Evolutionary conservation across 2,888 invertebrate genomes (phyloP).

Genomic region (Macrophya alboannulata): DNA sequence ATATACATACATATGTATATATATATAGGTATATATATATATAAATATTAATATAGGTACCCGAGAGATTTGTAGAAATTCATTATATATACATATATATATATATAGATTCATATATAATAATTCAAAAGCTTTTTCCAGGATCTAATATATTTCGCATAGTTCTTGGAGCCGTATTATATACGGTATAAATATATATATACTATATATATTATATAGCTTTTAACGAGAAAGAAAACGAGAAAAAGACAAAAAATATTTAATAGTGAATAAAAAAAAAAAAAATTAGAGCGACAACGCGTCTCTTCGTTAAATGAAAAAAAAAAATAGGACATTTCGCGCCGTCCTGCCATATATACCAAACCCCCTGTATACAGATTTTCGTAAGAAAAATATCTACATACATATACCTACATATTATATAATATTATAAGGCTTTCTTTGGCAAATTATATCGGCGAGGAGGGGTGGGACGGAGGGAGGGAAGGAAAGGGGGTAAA

Average conservation of each 20-base stretch:
- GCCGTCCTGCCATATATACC: background rate
- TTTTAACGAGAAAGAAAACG: background rate
- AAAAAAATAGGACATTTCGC: constrained; percentile 8
- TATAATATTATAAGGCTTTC: background rate
- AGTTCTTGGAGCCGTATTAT: constrained; percentile 5
- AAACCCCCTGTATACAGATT: constrained; percentile 3
- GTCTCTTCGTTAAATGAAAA: constrained; percentile 15
- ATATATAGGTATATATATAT: background rate
- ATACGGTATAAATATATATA: background rate
- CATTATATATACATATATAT: background rate
- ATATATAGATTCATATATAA: background rate
- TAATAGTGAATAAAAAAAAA: background rate
- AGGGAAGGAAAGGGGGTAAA: constrained; percentile 23
- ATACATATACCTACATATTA: background rate
- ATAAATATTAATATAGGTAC: constrained; percentile 1
- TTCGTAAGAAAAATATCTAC: background rate
- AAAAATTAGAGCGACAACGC: constrained; percentile 19
- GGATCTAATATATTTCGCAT: constrained; percentile 30
- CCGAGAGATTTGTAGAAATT: constrained; percentile 8
- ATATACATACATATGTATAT: background rate
- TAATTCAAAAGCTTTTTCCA: constrained; percentile 16
- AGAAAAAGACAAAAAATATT: background rate
- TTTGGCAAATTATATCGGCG: constrained; percentile 23
- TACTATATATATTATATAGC: constrained; percentile 8
- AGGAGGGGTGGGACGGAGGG: background rate